Evolutionary conservation across 2,113 vertebrate species (phyloP).

Genomic region (Struthidea cinerea): DNA sequence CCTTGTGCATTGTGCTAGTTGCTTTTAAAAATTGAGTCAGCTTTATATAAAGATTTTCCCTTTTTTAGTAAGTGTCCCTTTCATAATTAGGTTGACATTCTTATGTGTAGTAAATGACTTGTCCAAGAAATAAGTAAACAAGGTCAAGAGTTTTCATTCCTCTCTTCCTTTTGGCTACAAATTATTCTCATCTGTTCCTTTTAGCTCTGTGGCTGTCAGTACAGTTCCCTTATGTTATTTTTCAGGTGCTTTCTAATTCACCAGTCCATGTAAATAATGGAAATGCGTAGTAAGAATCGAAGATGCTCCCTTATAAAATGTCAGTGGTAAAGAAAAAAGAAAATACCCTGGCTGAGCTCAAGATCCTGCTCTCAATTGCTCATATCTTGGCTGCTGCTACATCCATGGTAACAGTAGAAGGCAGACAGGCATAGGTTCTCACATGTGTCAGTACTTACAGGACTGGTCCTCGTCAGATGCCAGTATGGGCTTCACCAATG

Average conservation of each 20-base stretch:
- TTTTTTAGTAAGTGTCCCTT: not conserved
- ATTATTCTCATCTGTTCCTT: not conserved
- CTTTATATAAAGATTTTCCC: not conserved
- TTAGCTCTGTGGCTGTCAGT: not conserved
- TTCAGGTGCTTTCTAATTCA: not conserved
- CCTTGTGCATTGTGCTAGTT: fast-evolving
- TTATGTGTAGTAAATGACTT: not conserved
- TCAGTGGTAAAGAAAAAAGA: not conserved
- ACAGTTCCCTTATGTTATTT: not conserved
- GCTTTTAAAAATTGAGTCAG: not conserved
- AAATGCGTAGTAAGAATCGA: not conserved
- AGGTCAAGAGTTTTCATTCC: not conserved
- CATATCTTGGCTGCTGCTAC: not conserved
- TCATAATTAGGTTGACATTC: not conserved
- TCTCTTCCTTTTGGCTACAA: not conserved
- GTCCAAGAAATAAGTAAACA: not conserved
- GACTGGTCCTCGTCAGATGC: not conserved
- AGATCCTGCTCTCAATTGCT: not conserved
- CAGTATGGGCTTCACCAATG: not conserved
- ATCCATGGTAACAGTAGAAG: not conserved
- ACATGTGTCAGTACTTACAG: fast-evolving
- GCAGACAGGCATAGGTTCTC: not conserved
- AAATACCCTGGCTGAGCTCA: not conserved
- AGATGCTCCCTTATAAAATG: not conserved
- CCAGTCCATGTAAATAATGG: not conserved